phyloP scores from a whole-genome alignment of 1,140 invertebrate genomes.

The Drosophila ananassae region DNA sequence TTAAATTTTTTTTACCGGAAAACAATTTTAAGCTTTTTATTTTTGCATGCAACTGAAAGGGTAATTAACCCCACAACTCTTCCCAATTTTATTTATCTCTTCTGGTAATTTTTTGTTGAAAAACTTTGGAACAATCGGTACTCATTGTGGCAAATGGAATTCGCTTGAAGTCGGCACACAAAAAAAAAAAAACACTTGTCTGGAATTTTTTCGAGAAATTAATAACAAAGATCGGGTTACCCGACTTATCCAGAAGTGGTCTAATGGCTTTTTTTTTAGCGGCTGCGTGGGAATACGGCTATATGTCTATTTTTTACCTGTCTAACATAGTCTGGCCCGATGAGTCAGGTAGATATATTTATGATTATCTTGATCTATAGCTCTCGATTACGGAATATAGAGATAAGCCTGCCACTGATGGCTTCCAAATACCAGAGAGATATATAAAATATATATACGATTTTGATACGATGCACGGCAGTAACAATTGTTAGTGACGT shows the following conservation, averaged over 20 bases:
- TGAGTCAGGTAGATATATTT: constrained; percentile 33
- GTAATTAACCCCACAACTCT: constrained; percentile 23
- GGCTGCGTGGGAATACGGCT: constrained; percentile 19
- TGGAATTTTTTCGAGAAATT: constrained; percentile 18
- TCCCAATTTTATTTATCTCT: constrained; percentile 3
- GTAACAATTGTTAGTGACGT: constrained; percentile 13
- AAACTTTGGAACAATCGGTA: constrained; percentile 18
- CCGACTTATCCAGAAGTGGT: neutral
- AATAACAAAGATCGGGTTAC: constrained; percentile 27
- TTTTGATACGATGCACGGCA: neutral
- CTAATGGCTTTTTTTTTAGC: constrained; percentile 4
- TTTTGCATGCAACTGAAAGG: constrained; percentile 12
- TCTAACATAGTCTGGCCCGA: constrained; percentile 1
- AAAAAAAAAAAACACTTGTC: constrained; percentile 21
- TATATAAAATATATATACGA: neutral
- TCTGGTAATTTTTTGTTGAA: neutral
- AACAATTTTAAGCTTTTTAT: constrained; percentile 25
- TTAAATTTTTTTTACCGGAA: neutral
- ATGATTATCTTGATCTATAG: constrained; percentile 32
- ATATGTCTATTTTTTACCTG: constrained; percentile 17
- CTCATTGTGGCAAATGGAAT: constrained; percentile 46
- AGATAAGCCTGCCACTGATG: constrained; percentile 27
- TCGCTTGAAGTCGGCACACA: constrained; percentile 8
- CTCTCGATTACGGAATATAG: constrained; percentile 11
- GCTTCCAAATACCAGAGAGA: constrained; percentile 20